Evolutionary conservation across 2,888 invertebrate species (phyloP), one percentile per base, ranked within the genome.

Genomic region (Resseliella maxima): DNA sequence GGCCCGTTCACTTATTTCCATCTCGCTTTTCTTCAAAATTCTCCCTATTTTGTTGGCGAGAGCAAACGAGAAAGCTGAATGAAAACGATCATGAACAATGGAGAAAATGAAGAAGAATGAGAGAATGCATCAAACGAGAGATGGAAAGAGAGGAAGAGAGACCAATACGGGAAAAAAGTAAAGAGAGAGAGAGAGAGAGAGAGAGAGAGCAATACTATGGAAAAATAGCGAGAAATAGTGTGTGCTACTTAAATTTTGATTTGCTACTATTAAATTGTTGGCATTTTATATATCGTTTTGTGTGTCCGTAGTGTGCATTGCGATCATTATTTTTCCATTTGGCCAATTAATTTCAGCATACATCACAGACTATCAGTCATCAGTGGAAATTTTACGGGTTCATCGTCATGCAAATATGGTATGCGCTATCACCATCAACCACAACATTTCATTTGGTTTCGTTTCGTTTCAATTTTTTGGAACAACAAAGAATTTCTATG

Each of bases 181-280:
- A 41, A 12, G 41, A 12, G 41, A 8, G 41, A 8, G 6, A 41
- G 41, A 41, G 6, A 12, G 41, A 41, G 41, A 12, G 41, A 12
- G 6, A 41, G 41, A 12, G 50, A 50, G 50, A 6, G 50, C 50
- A 18, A 8, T n/a, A n/a, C n/a, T n/a, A n/a, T n/a, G n/a, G n/a
- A n/a, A n/a, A n/a, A n/a, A n/a, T n/a, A n/a, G n/a, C n/a, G n/a
- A n/a, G n/a, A n/a, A n/a, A n/a, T n/a, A n/a, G 35, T 31, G 31
- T 72, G 31, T 31, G 72, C 72, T 31, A 72, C 72, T 72, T 72
- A 72, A 72, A 72, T 72, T 72, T 72, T 72, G 72, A 72, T 72
- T 72, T 72, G 31, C 72, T 15, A 31, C 72, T 15, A 35, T 72
- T 72, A 72, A 72, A 72, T 72, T 72, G 31, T 72, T 3, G 31